Percentiles rank a stretch among this genome's conserved stretches.
Conservation (phyloP, 2,888 invertebrate genomes). For the Agrochola lychnidis region DNA sequence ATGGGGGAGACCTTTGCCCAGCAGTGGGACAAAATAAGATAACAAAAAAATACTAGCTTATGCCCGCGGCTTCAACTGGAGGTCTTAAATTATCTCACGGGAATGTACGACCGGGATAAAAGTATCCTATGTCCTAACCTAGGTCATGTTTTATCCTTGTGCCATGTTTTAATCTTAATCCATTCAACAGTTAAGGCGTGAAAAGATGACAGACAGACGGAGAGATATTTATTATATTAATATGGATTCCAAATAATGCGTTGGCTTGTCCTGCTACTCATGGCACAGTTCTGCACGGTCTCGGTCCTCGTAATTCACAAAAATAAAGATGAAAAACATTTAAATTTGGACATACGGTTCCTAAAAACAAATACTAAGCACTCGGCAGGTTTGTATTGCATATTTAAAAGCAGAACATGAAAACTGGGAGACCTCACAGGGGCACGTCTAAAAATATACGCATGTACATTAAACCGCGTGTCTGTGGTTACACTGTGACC, state of each 20-base stretch:
- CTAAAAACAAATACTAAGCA: background rate
- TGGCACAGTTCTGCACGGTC: background rate
- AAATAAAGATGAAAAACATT: background rate
- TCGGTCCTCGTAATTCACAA: background rate
- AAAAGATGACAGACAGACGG: background rate
- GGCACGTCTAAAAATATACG: slow-evolving; percentile 23
- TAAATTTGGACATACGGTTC: background rate
- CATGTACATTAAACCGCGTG: background rate
- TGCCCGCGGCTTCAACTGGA: too few species aligned
- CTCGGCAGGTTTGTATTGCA: background rate
- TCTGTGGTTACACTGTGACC: background rate
- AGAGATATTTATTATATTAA: background rate
- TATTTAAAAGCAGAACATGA: slow-evolving; percentile 15
- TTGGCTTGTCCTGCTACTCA: background rate
- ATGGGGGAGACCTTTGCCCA: too few species aligned
- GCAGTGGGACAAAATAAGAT: too few species aligned
- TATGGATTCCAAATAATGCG: background rate
- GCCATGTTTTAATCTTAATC: background rate
- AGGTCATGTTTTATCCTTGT: background rate
- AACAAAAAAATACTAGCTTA: too few species aligned
- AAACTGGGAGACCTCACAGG: background rate
- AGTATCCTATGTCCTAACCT: background rate
- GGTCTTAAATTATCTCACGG: too few species aligned
- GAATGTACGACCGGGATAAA: background rate
- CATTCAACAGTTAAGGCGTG: background rate